These are phyloP conservation scores for Muscicapa comitata DNA, from an alignment of 2,797 vertebrate genomes.

Conservation along the genomic window DNA sequence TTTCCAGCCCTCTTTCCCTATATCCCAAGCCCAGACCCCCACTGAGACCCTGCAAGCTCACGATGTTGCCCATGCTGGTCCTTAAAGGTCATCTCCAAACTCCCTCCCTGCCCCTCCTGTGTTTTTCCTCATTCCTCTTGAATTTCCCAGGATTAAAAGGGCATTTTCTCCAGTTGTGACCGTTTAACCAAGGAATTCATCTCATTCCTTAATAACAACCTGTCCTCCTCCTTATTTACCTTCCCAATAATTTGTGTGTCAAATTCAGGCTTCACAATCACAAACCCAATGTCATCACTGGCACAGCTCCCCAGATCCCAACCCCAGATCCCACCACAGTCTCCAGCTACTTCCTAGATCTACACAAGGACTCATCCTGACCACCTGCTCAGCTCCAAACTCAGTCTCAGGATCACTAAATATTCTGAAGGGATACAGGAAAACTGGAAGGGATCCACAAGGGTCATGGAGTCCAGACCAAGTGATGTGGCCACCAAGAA, in stretches of 20 bases:
- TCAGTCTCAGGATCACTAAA: background rate
- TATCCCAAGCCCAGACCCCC: background rate
- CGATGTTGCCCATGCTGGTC: background rate
- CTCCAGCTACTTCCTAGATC: background rate
- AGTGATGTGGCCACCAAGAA: background rate
- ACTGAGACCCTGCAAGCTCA: background rate
- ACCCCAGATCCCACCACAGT: background rate
- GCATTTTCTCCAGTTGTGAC: background rate
- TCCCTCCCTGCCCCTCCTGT: fast-evolving
- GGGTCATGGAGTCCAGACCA: background rate
- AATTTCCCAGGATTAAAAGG: background rate
- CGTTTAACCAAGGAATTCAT: background rate
- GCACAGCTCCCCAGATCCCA: background rate
- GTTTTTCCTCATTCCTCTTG: fast-evolving
- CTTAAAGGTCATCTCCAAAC: background rate
- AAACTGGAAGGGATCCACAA: background rate
- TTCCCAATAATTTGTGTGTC: background rate
- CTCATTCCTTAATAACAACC: background rate
- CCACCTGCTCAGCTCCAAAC: fast-evolving
- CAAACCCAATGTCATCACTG: fast-evolving
- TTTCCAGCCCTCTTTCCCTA: background rate
- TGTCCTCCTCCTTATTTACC: background rate
- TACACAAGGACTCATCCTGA: background rate
- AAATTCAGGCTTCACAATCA: background rate
- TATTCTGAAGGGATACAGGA: background rate